Conservation (phyloP, 2,888 invertebrate genomes). For the Eristalis arbustorum region DNA sequence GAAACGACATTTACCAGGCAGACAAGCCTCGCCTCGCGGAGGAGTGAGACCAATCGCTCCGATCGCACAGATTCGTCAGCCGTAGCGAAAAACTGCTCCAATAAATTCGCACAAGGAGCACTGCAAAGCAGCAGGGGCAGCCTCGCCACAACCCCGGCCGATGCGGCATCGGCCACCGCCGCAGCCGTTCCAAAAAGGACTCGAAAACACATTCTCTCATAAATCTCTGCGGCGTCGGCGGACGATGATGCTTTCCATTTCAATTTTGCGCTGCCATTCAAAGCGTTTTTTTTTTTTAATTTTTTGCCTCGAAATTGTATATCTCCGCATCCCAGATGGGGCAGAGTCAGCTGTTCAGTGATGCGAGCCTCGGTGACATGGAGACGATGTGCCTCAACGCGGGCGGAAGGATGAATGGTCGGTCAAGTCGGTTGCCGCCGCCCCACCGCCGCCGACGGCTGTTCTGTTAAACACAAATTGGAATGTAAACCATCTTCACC, state of each 20-base stretch:
- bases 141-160: not conserved
- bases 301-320: not conserved
- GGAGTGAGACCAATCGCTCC: constrained; percentile 13
- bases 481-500: not conserved
- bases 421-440: not conserved
- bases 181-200: not conserved
- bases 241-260: constrained; percentile 23
- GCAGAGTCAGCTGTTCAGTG: constrained; percentile 12
- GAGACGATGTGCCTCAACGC: not conserved
- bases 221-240: constrained; percentile 23
- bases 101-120: constrained; percentile 19
- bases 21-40: too few relatives aligned
- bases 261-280: not conserved
- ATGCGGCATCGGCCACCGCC: not conserved
- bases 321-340: not conserved
- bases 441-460: not conserved
- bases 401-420: not conserved
- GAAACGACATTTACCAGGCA: not conserved
- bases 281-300: not conserved
- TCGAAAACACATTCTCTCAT: constrained; percentile 14
- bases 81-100: constrained; percentile 10
- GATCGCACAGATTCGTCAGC: constrained; percentile 21
- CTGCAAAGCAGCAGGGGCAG: constrained; percentile 1
- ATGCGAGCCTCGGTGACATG: constrained; percentile 7
- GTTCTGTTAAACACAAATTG: not conserved